Percentiles rank a stretch among this genome's conserved stretches.
phyloP scores from a whole-genome alignment of 1,140 invertebrate genomes.

The Apis dorsata region DNA sequence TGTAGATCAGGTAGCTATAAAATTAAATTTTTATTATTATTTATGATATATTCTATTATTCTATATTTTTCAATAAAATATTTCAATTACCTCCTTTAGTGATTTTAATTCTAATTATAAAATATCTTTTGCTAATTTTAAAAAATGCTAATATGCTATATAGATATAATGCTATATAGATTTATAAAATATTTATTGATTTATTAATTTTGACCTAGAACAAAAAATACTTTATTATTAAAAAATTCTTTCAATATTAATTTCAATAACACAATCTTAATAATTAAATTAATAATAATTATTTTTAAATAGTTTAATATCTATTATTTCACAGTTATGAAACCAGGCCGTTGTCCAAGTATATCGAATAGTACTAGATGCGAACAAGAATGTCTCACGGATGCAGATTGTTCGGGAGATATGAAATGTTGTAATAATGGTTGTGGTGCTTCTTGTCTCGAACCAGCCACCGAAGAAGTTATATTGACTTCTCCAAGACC shows the following conservation, averaged over 20 bases:
- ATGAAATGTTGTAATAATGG: conserved; percentile 91
- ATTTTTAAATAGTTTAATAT: background rate
- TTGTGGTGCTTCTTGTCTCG: conserved; percentile 87
- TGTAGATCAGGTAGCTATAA: conserved; percentile 83
- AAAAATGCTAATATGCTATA: too few relatives aligned
- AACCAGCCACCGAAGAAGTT: conserved; percentile 78
- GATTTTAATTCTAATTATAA: too few relatives aligned
- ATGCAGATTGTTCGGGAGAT: conserved; percentile 89
- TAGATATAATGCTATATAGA: too few relatives aligned
- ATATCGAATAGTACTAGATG: conserved; percentile 81
- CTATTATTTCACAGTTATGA: conserved; percentile 80
- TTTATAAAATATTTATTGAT: too few relatives aligned
- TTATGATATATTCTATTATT: too few relatives aligned
- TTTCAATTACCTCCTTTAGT: too few relatives aligned
- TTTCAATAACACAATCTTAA: too few relatives aligned
- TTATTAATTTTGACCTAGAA: too few relatives aligned
- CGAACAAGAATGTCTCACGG: conserved; percentile 87
- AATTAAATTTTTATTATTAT: background rate
- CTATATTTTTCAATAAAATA: background rate
- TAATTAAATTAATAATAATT: conserved; percentile 68
- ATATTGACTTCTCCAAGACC: conserved; percentile 62
- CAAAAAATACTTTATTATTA: too few relatives aligned
- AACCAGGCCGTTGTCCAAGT: conserved; percentile 87
- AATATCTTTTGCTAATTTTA: too few relatives aligned
- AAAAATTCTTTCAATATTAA: too few relatives aligned